Evolutionary conservation across 2,888 invertebrate species (phyloP), one percentile per base, ranked within the genome.

Genomic region (Meandrusa payeni): DNA sequence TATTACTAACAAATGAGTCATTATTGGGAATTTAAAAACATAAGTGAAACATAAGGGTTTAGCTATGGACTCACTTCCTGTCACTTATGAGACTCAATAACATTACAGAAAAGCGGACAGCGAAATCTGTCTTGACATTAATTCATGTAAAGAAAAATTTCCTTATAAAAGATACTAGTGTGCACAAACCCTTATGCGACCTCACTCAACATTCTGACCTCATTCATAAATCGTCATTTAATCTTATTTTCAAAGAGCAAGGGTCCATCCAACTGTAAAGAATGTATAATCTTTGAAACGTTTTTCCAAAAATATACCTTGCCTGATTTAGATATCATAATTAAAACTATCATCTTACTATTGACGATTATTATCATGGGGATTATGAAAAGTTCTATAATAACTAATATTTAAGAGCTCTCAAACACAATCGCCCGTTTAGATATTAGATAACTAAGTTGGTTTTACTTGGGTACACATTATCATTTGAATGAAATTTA

Each of bases 201-300:
- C 80, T 69, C 73, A 61, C 68, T 76, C 64, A 68, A 71, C 71
- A 65, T 68, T 64, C 66, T 81, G 85, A 85, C 83, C 85, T 78
- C 81, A 78, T 80, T 78, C 82, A 81, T 85, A 85, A 85, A 83
- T 83, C 69, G 64, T 77, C 75, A 78, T 81, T 80, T 77, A 80
- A 76, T 74, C 69, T 74, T 69, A 69, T 69, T 73, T 62, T 66
- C 61, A 61, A 74, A 71, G 76, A 76, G 63, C 73, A 71, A 65
- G 68, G 74, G 73, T 74, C 69, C 60, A 57, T 60, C 55, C 55
- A 53, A 56, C 65, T 58, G 68, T 72, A 71, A 57, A 70, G 64
- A 64, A 65, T 64, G 59, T 56, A 53, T 54, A 52, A 55, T 50
- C 49, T 32, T 42, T 48, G 26, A 47, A 40, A 41, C 3, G 29